Evolutionary conservation across 2,113 vertebrate genomes (phyloP), one percentile per base, ranked within the genome.

Genomic region (Candoia aspera): DNA sequence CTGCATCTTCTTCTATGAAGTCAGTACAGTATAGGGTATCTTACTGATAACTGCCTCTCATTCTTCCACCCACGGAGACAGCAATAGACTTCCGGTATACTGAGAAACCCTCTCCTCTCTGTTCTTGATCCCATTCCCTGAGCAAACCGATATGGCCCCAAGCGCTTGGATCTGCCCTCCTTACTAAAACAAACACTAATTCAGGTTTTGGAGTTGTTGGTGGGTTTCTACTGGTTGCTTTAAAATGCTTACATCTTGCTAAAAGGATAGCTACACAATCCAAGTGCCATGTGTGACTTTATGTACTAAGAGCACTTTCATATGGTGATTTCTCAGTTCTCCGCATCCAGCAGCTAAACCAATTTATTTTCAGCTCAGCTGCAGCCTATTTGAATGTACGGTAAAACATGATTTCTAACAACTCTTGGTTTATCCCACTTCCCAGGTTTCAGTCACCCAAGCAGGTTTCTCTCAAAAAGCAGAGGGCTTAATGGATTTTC

Each of bases 81-180:
- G 19, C 23, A 89, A 85, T 64, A 26, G 95, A 92, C 29, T 94
- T 93, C 94, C 94, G 93, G 73, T 21, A 21, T 21, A 79, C 15
- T 42, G 73, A 79, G 3, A 21, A 79, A 9, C 33, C 8, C 17
- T 33, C 21, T 19, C 64, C 21, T 19, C 64, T 68, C 29, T 37
- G 10, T 46, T 46, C 53, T 85, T 10, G 9, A n/a, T 60, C 54
- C 58, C 26, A 8, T 90, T 90, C 9, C 57, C 53, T 46, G 46
- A 59, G 29, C 26, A 84, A 84, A 29, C 55, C 60, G 2, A 26
- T 23, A 79, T 49, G 24, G 13, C 73, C 33, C 57, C 37, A 64
- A 53, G 29, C 6, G 49, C 11, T 53, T 62, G 89, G 33, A 26
- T 29, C 46, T 58, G 33, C 21, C 4, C 23, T 29, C 24, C 87